Percentiles rank a stretch among this genome's conserved stretches.
These are phyloP conservation scores for Perca schrenkii DNA, from an alignment of 2,113 vertebrate genomes.

Conservation along the genomic window DNA sequence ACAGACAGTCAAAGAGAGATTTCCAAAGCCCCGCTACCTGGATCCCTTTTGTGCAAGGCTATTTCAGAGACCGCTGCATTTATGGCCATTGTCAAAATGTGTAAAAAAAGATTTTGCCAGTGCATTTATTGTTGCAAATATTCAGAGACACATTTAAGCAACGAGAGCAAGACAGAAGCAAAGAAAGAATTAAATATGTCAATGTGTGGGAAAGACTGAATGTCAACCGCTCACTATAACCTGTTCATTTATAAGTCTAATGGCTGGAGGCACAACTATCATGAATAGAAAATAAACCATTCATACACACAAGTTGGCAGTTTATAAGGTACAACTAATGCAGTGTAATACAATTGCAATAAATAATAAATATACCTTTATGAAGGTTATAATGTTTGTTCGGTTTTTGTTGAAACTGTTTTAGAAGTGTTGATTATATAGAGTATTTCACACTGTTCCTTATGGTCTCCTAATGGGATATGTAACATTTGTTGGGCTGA, in stretches of 20 bases:
- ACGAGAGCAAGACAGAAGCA: neutral
- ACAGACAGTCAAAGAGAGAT: slow-evolving; percentile 27
- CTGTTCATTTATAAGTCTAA: neutral
- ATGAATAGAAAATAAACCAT: neutral
- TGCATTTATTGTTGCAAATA: neutral
- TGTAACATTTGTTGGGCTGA: no score
- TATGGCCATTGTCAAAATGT: slow-evolving; percentile 3
- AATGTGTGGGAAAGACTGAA: no score
- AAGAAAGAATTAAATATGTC: neutral
- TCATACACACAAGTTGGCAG: neutral
- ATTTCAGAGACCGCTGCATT: slow-evolving; percentile 24
- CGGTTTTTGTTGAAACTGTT: no score
- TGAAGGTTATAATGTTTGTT: neutral
- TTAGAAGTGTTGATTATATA: neutral
- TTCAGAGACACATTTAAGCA: slow-evolving; percentile 5
- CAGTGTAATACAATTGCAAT: neutral
- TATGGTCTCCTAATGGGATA: no score
- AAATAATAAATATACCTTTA: neutral
- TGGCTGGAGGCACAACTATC: neutral
- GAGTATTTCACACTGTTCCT: no score
- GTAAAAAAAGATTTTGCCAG: slow-evolving; percentile 7
- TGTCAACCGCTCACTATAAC: no score
- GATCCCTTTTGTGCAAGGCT: neutral
- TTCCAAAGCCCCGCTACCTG: neutral
- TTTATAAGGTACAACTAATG: neutral